phyloP scores from a whole-genome alignment of 2,797 vertebrate species.

The Tragelaphus eurycerus region DNA sequence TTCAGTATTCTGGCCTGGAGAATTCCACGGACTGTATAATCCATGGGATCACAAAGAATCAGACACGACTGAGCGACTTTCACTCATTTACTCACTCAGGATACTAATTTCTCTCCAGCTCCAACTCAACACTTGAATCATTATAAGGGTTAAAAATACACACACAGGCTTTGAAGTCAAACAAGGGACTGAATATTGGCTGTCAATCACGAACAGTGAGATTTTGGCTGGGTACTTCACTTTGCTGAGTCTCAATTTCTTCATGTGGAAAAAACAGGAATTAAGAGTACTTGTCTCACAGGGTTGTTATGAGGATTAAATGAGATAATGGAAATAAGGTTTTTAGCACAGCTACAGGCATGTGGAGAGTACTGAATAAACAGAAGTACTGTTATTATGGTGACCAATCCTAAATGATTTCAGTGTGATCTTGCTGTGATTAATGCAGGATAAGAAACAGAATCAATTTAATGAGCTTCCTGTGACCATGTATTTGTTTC shows the following conservation, averaged over 20 bases:
- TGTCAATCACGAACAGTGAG: neutral
- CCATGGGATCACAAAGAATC: neutral
- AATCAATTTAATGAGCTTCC: conserved; percentile 2
- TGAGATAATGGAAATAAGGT: neutral
- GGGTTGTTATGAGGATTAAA: neutral
- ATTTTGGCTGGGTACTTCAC: neutral
- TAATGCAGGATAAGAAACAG: conserved; percentile 44
- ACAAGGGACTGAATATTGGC: neutral
- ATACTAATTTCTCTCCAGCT: neutral
- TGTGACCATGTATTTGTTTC: conserved; percentile 4
- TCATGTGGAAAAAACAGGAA: neutral
- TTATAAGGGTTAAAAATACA: neutral
- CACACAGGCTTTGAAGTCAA: neutral
- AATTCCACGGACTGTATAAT: neutral
- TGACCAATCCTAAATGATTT: conserved; percentile 14
- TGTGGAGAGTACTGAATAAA: neutral
- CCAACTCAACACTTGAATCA: neutral
- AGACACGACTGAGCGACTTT: neutral
- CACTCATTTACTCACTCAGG: neutral
- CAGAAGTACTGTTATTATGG: neutral
- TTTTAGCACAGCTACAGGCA: neutral
- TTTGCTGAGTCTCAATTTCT: neutral
- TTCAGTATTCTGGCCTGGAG: neutral
- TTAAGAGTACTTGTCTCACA: neutral
- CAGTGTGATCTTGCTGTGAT: conserved; percentile 5